Percentiles rank a stretch among this genome's conserved stretches.
phyloP scores from a whole-genome alignment of 2,797 vertebrate genomes.

The Helostoma temminkii region DNA sequence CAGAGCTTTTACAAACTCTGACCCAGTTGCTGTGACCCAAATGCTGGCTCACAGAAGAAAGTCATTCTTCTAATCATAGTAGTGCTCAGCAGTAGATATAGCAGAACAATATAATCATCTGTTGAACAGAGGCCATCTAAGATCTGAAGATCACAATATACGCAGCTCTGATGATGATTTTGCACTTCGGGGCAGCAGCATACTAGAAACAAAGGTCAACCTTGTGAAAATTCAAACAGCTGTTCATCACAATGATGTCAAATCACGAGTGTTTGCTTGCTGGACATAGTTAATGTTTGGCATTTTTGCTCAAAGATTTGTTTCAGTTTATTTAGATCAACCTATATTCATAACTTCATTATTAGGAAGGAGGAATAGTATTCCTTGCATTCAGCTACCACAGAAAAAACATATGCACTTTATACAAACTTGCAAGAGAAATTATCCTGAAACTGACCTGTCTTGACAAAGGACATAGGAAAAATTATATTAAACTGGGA shows the following conservation, averaged over 20 bases:
- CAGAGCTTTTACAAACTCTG: slow-evolving; percentile 5
- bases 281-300: too few relatives aligned
- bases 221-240: slow-evolving; percentile 8
- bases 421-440: too few relatives aligned
- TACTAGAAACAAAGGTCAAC: neutral
- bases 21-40: slow-evolving; percentile 30
- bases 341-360: too few relatives aligned
- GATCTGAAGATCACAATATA: slow-evolving; percentile 21
- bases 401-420: neutral
- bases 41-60: slow-evolving; percentile 23
- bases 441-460: neutral
- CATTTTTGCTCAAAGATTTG: too few relatives aligned
- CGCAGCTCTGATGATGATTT: slow-evolving; percentile 25
- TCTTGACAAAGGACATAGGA: neutral
- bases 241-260: neutral
- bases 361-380: too few relatives aligned
- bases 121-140: slow-evolving; percentile 28
- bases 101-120: slow-evolving; percentile 35
- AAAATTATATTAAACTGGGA: neutral
- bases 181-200: neutral
- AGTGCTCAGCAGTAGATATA: slow-evolving; percentile 6
- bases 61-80: slow-evolving; percentile 11
- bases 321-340: too few relatives aligned
- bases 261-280: neutral
- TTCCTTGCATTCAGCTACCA: neutral